These are phyloP conservation scores for Silurus asotus DNA, from an alignment of 2,113 vertebrate genomes.

Conservation along the genomic window DNA sequence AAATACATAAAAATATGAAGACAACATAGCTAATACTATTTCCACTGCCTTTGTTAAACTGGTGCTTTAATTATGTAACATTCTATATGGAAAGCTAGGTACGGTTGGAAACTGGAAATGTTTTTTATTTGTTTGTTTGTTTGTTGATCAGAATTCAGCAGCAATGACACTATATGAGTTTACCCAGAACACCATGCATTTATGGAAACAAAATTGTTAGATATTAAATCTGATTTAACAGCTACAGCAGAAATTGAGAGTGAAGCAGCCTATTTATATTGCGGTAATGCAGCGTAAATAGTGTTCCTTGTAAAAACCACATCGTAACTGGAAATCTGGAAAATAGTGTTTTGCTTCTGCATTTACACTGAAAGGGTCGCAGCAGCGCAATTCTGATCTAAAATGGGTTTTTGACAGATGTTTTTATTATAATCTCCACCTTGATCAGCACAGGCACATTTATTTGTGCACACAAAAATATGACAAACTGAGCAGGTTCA, in stretches of 20 bases:
- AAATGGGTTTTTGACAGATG: not conserved
- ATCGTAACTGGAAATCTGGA: not conserved
- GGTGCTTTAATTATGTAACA: not conserved
- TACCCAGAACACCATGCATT: not conserved
- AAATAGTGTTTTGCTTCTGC: not conserved
- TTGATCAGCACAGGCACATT: not conserved
- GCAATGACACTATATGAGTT: not conserved
- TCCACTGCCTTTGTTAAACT: not conserved
- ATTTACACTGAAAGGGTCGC: not conserved
- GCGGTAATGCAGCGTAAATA: not conserved
- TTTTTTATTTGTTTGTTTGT: not conserved
- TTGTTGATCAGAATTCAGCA: not conserved
- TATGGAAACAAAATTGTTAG: not conserved
- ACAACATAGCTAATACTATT: not conserved
- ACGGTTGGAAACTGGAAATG: not conserved
- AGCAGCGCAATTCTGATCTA: not conserved
- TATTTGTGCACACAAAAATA: not conserved
- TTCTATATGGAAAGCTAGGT: not conserved
- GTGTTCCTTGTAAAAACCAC: not conserved
- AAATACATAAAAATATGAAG: not conserved
- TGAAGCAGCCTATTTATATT: not conserved
- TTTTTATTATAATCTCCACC: not conserved
- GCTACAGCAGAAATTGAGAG: not conserved
- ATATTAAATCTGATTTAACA: not conserved
- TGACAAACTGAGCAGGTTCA: not conserved